Evolutionary conservation across 2,113 vertebrate genomes (phyloP).

Genomic region (Tragelaphus scriptus): DNA sequence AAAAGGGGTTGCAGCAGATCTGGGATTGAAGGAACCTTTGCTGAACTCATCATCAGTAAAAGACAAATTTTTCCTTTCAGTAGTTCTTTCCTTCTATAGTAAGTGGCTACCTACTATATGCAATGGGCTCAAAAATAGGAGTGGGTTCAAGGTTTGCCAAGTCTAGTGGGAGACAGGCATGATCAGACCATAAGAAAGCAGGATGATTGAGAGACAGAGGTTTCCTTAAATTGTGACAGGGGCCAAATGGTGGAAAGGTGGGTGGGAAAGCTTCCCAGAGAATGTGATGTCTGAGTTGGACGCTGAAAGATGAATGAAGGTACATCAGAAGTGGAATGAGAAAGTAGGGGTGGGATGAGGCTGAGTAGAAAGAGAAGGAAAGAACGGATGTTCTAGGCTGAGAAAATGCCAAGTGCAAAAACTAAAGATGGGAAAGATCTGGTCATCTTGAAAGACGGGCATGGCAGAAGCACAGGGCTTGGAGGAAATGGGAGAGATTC

Average conservation of each 20-base stretch:
- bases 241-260: background rate
- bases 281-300: background rate
- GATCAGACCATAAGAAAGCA: background rate
- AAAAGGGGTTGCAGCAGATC: background rate
- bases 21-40: background rate
- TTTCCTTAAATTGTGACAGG: background rate
- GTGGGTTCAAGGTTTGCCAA: background rate
- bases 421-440: background rate
- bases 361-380: background rate
- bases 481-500: background rate
- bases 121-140: background rate
- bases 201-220: background rate
- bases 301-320: background rate
- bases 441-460: background rate
- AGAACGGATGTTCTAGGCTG: background rate
- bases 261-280: background rate
- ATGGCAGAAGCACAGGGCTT: background rate
- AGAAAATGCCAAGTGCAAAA: background rate
- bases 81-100: background rate
- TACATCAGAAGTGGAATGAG: background rate
- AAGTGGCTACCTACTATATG: background rate
- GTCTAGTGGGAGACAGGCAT: background rate
- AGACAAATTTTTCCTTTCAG: background rate
- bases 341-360: background rate
- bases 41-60: background rate